phyloP scores from a whole-genome alignment of 30 jellyfish, hydroid and myxozoan species.

The Catostylus mosaicus region DNA sequence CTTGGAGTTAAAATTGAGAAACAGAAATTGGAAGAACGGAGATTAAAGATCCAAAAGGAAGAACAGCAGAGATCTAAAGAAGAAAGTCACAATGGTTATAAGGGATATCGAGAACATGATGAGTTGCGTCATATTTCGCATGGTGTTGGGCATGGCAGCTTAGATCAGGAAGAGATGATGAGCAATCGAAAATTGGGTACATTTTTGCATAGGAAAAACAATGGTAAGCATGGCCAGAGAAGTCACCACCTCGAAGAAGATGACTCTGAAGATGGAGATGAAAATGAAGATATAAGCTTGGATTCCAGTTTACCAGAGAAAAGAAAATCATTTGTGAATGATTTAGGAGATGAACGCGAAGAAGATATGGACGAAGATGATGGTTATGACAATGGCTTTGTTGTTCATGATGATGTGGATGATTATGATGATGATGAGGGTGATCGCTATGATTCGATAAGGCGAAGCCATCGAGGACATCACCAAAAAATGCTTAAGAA shows the following conservation, averaged over 20 bases:
- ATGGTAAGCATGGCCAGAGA: too few species aligned
- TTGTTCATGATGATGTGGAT: constrained; percentile 48
- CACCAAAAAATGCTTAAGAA: neutral
- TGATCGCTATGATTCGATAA: neutral
- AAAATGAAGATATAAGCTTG: neutral
- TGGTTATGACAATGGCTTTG: constrained; percentile 10
- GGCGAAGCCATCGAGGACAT: constrained; percentile 2
- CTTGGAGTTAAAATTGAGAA: constrained; percentile 1
- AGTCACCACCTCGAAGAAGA: neutral
- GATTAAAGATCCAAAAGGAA: neutral
- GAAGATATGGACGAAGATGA: constrained; percentile 1
- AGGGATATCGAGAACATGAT: neutral
- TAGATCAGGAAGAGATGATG: neutral
- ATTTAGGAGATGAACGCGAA: constrained; percentile 33
- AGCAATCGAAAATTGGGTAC: neutral
- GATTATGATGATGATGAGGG: constrained; percentile 33
- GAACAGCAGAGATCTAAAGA: neutral
- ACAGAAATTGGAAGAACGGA: neutral
- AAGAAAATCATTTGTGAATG: constrained; percentile 7
- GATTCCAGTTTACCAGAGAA: neutral
- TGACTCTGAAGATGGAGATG: neutral
- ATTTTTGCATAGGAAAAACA: neutral
- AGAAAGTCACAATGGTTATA: neutral
- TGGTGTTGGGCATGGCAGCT: neutral
- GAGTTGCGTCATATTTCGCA: neutral